Percentiles rank a stretch among this genome's conserved stretches.
These are phyloP conservation scores for Eupithecia subumbrata DNA, from an alignment of 2,888 invertebrate genomes.

Conservation along the genomic window DNA sequence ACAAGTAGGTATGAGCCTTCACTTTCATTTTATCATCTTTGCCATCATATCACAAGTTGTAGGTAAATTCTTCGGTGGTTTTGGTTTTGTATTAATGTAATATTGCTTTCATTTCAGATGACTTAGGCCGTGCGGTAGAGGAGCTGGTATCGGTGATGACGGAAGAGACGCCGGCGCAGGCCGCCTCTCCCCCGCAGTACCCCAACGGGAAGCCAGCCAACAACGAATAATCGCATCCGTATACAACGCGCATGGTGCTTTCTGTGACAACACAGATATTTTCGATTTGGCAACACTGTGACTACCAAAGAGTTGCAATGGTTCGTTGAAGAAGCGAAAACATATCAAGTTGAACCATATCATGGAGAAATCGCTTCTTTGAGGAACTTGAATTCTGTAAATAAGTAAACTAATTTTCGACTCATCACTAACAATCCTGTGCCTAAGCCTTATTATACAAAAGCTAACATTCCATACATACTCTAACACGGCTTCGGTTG, in stretches of 20 bases:
- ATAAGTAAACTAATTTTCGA: conserved; percentile 75
- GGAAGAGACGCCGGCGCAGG: conserved; percentile 81
- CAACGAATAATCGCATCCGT: conserved; percentile 58
- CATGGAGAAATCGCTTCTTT: conserved; percentile 29
- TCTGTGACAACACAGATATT: conserved; percentile 44
- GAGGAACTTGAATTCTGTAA: conserved; percentile 36
- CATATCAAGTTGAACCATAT: conserved; percentile 15
- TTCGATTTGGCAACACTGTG: conserved; percentile 74
- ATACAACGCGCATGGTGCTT: conserved; percentile 59
- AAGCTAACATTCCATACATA: conserved; percentile 69
- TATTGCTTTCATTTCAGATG: conserved; percentile 82
- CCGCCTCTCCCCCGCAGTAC: conserved; percentile 75
- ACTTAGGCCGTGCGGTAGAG: conserved; percentile 94
- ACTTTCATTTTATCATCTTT: conserved; percentile 3
- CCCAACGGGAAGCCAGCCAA: conserved; percentile 76
- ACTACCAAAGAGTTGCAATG: conserved; percentile 52
- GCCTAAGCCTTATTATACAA: conserved; percentile 65
- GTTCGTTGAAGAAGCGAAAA: conserved; percentile 32
- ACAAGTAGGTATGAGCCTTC: background rate
- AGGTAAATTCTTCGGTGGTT: background rate
- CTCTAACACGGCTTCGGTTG: conserved; percentile 52
- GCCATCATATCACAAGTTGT: background rate
- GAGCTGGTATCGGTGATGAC: conserved; percentile 96
- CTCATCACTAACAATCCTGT: conserved; percentile 79
- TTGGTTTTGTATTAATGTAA: background rate